phyloP scores from a whole-genome alignment of 92 coral and sea anemone species.

The Scolanthus callimorphus region DNA sequence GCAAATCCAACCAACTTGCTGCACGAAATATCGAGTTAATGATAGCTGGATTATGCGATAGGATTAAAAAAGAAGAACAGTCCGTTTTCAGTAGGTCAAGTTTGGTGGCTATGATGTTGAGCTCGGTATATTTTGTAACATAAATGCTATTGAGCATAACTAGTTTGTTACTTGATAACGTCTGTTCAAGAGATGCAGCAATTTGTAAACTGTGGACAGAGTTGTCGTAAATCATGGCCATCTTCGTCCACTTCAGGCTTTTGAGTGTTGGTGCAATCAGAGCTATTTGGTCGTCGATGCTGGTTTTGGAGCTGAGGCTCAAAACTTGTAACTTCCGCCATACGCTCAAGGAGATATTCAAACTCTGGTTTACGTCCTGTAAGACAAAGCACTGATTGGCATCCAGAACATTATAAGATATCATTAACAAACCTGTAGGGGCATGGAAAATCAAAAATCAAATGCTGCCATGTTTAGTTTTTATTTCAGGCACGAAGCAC shows the following conservation, averaged over 20 bases:
- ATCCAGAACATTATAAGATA: no score
- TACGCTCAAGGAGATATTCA: neutral
- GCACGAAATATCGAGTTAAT: slow-evolving; percentile 8
- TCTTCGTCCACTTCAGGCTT: slow-evolving; percentile 31
- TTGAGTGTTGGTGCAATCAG: slow-evolving; percentile 25
- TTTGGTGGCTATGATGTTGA: neutral
- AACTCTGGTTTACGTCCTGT: slow-evolving; percentile 3
- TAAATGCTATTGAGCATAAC: slow-evolving; percentile 18
- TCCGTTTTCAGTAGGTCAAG: neutral
- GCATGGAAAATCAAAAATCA: no score
- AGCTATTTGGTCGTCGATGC: slow-evolving; percentile 16
- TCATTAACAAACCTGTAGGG: no score
- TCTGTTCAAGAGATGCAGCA: slow-evolving; percentile 21
- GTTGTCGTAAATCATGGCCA: slow-evolving; percentile 35
- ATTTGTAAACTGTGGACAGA: slow-evolving; percentile 23
- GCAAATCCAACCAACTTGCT: neutral
- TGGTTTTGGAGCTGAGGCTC: slow-evolving; percentile 6
- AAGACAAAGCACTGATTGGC: no score
- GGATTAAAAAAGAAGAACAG: slow-evolving; percentile 19
- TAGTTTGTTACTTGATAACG: slow-evolving; percentile 7
- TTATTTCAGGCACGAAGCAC: no score
- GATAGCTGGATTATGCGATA: slow-evolving; percentile 16
- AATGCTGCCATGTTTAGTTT: no score
- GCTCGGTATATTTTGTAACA: slow-evolving; percentile 5
- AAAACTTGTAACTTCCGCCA: slow-evolving; percentile 17